Base-by-base conservation (phyloP, 2,888 invertebrate species). In the Drosophila emarginata region DNA sequence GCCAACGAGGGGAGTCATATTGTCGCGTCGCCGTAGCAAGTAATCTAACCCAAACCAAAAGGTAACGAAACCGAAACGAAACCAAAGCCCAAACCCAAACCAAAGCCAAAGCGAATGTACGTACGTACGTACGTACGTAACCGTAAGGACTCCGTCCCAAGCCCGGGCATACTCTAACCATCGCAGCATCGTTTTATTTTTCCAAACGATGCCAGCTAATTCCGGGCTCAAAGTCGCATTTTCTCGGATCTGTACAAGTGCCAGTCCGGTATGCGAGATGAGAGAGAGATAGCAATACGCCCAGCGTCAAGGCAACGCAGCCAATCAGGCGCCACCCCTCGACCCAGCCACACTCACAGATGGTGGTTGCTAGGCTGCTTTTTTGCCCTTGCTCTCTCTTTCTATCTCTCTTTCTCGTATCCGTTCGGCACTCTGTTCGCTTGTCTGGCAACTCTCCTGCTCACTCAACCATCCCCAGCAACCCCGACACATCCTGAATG, bases 201-300 rank as follows among this genome's bases (percentile, higher is more conserved):
- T 68, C 71, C 71, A 74, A 78, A 72, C 81, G 85, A 63, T 64
- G 69, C 72, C 76, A 85, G 88, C 89, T 89, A 89, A 89, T 89
- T 89, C 88, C 78, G 76, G 85, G 81, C 89, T 89, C 85, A 89
- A 87, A 85, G 87, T 84, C 84, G 85, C 76, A 74, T 84, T 79
- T 84, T 84, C 82, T 78, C 79, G 87, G 76, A 87, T 85, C 83
- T 88, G 76, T 53, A 76, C 79, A 84, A 84, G 84, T 84, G 84
- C 74, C 71, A 72, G 73, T 54, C 26, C 53, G 53, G 74, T 78
- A 67, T 72, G 67, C 57, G 51, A 39, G 37, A 54, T 67, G 65
- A 36, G 45, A 84, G 76, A 56, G 85, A 71, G 85, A 84, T 45
- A 64, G 84, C 83, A 64, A 61, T 65, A 67, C 59, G 72, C 69